Conservation (phyloP, 1,140 invertebrate genomes). For the Listronotus bonariensis region DNA sequence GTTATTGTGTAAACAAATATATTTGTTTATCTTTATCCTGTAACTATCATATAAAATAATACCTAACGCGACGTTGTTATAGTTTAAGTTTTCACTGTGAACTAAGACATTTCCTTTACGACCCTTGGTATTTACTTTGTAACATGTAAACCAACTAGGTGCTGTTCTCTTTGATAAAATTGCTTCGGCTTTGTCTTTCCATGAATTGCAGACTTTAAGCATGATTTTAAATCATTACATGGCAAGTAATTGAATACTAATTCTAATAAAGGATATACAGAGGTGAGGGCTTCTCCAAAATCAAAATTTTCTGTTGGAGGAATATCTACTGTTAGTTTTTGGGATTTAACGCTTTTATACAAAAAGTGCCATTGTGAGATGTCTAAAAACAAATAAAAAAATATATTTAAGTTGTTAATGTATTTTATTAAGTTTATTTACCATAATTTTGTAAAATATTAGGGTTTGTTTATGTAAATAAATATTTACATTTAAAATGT, state of each 20-base stretch:
- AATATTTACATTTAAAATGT: too few species aligned
- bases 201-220: constrained; percentile 36
- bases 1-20: constrained; percentile 42
- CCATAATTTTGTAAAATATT: too few species aligned
- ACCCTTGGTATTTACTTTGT: constrained; percentile 20
- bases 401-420: too few species aligned
- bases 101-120: constrained; percentile 27
- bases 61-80: constrained; percentile 40
- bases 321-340: constrained; percentile 4
- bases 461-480: too few species aligned
- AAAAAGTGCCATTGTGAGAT: constrained; percentile 25
- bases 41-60: constrained; percentile 43
- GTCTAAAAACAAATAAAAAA: too few species aligned
- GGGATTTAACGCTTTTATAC: constrained; percentile 33
- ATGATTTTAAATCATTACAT: constrained; percentile 39
- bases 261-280: constrained; percentile 43
- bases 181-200: constrained; percentile 35
- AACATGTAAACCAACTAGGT: constrained; percentile 44
- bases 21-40: constrained; percentile 38
- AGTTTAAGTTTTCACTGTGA: constrained; percentile 39
- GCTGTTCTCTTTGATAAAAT: constrained; percentile 35
- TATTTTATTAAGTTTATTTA: too few species aligned
- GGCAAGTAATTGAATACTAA: constrained; percentile 43
- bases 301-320: constrained; percentile 32
- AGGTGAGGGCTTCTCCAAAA: constrained; percentile 39